Evolutionary conservation across 2,888 invertebrate genomes (phyloP).

Genomic region (Macaria liturata): DNA sequence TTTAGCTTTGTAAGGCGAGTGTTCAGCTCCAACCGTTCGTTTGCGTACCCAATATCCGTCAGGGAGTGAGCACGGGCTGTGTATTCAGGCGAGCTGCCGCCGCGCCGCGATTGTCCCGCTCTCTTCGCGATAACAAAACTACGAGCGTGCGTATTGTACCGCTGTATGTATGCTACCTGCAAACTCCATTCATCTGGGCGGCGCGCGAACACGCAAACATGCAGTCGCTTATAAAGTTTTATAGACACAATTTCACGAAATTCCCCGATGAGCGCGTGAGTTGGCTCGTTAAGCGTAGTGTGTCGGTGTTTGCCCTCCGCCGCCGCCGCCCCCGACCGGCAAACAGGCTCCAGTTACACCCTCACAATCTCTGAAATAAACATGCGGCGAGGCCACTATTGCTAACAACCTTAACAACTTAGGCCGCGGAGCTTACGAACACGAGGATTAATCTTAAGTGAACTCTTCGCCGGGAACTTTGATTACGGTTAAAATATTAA

Average conservation of each 20-base stretch:
- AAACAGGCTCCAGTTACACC: constrained; percentile 73
- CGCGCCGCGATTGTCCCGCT: constrained; percentile 47
- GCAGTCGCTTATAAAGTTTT: constrained; percentile 51
- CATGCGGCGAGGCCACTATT: constrained; percentile 67
- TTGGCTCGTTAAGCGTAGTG: constrained; percentile 69
- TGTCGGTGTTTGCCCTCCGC: constrained; percentile 57
- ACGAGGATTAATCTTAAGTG: constrained; percentile 62
- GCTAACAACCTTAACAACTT: constrained; percentile 66
- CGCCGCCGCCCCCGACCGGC: constrained; percentile 68
- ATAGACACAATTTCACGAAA: constrained; percentile 56
- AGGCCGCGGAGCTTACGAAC: constrained; percentile 57
- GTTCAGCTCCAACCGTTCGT: constrained; percentile 63
- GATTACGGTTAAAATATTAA: constrained; percentile 64
- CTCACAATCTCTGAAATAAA: constrained; percentile 75
- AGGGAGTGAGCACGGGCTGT: constrained; percentile 55
- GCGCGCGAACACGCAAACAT: constrained; percentile 49
- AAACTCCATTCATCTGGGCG: constrained; percentile 40
- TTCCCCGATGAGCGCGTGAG: constrained; percentile 60
- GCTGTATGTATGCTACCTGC: no score
- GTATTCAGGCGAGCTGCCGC: constrained; percentile 53
- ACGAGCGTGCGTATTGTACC: constrained; percentile 51
- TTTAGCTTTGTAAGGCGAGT: constrained; percentile 72
- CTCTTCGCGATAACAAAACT: constrained; percentile 61
- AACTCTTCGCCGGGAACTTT: constrained; percentile 56
- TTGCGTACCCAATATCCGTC: constrained; percentile 70